phyloP scores from a whole-genome alignment of 2,797 vertebrate genomes.

The Anisognathus igniventris region DNA sequence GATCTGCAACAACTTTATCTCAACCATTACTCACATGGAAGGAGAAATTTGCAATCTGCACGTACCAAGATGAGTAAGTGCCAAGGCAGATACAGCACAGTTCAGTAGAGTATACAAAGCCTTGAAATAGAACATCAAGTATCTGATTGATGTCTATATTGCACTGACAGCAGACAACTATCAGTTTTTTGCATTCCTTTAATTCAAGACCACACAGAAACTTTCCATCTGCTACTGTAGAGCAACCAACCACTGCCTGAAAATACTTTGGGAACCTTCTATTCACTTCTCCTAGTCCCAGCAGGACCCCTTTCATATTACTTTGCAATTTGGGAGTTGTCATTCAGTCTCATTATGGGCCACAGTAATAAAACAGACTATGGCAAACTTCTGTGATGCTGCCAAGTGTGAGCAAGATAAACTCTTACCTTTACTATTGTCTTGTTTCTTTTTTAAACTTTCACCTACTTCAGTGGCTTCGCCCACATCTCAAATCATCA shows the following conservation, averaged over 20 bases:
- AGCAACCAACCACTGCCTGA: background rate
- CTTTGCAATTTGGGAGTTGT: background rate
- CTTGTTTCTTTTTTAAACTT: background rate
- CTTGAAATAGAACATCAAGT: background rate
- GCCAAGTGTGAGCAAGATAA: background rate
- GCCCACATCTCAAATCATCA: background rate
- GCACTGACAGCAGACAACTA: background rate
- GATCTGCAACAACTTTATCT: background rate
- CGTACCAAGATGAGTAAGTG: background rate
- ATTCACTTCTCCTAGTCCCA: background rate
- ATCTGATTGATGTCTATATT: background rate
- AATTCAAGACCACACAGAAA: background rate
- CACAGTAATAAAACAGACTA: background rate
- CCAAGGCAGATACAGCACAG: background rate
- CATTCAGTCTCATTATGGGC: background rate
- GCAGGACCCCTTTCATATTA: background rate
- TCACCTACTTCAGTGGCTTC: background rate
- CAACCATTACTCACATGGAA: background rate
- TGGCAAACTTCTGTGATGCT: background rate
- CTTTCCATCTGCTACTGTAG: background rate
- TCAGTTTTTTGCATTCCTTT: background rate
- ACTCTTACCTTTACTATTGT: background rate
- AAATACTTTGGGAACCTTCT: background rate
- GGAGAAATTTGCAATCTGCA: background rate
- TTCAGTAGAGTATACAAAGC: background rate